phyloP scores from a whole-genome alignment of 2,113 vertebrate species.

The Jacana jacana region DNA sequence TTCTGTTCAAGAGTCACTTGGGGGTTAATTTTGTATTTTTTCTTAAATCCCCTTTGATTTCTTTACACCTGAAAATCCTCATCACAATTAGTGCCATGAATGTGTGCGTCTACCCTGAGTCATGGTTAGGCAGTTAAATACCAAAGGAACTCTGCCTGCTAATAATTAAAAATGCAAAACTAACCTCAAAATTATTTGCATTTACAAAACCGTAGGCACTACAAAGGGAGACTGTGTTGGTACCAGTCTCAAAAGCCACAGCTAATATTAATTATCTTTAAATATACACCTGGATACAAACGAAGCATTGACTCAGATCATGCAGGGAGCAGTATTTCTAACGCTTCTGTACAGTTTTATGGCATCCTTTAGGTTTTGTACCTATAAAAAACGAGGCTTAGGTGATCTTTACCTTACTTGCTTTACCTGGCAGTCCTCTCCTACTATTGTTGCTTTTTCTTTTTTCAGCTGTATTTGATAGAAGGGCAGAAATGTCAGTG shows the following conservation, averaged over 20 bases:
- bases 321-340: background rate
- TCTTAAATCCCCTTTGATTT: background rate
- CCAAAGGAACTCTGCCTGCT: conserved; percentile 11
- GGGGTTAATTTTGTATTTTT: background rate
- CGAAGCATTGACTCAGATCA: background rate
- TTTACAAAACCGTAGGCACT: conserved; percentile 50
- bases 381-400: background rate
- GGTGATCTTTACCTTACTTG: background rate
- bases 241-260: conserved; percentile 51
- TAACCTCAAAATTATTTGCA: conserved; percentile 25
- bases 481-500: background rate
- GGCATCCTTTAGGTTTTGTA: background rate
- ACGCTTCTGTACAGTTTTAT: background rate
- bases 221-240: conserved; percentile 39
- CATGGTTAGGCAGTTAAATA: conserved; percentile 31
- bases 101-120: background rate
- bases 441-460: background rate
- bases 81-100: background rate
- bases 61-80: background rate
- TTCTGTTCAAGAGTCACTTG: background rate
- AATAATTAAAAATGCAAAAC: conserved; percentile 51
- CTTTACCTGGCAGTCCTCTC: background rate
- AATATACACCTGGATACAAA: conserved; percentile 18
- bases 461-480: background rate
- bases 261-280: conserved; percentile 62